Conservation (phyloP, 2,797 vertebrate species). For the Anguilla marmorata region DNA sequence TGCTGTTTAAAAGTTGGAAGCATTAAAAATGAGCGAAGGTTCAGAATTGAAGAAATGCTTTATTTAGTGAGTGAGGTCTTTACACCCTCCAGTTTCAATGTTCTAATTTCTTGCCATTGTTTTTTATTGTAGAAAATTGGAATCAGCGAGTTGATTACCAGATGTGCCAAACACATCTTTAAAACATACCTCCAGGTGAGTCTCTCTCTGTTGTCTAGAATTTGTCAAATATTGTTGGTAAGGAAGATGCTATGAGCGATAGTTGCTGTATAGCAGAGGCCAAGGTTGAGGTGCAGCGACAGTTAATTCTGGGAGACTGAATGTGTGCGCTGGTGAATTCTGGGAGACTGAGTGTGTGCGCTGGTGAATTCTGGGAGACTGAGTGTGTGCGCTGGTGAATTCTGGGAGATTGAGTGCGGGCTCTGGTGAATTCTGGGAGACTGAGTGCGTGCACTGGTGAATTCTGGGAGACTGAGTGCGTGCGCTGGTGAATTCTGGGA, state of each 20-base stretch:
- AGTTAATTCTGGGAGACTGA: not conserved
- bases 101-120: slow-evolving; percentile 30
- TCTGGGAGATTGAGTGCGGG: not conserved
- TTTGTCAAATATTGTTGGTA: not conserved
- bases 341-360: not conserved
- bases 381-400: not conserved
- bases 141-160: slow-evolving; percentile 92
- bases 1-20: not conserved
- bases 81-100: not conserved
- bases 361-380: not conserved
- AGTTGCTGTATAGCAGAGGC: not conserved
- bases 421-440: not conserved
- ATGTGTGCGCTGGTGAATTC: not conserved
- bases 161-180: slow-evolving; percentile 97
- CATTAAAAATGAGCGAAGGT: not conserved
- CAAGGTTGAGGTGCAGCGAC: not conserved
- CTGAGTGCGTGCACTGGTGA: not conserved
- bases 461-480: not conserved
- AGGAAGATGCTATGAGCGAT: not conserved
- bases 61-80: not conserved
- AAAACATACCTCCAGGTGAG: slow-evolving; percentile 97
- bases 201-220: not conserved
- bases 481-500: not conserved
- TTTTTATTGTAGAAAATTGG: slow-evolving; percentile 84
- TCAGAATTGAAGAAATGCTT: not conserved